A percentile compares a stretch with the other conserved stretches of the same genome.
Conservation (phyloP, 2,888 invertebrate genomes). For the Pollenia amentaria region DNA sequence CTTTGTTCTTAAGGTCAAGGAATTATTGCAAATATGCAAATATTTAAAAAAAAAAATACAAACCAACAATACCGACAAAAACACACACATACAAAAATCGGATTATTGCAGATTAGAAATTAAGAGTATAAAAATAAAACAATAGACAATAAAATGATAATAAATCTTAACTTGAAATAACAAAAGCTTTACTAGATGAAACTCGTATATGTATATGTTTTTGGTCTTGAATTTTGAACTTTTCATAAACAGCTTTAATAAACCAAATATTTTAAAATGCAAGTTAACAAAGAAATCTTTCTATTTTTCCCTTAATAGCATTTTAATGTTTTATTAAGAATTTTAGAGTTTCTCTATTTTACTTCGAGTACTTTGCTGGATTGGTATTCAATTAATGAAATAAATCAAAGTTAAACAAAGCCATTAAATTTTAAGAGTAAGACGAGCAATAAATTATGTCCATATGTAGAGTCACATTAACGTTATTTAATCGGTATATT, state of each 20-base stretch:
- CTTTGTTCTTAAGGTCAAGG: slow-evolving; percentile 66
- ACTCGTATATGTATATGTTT: not conserved
- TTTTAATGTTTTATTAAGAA: too few relatives aligned
- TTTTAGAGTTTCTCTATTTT: not conserved
- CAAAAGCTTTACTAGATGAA: not conserved
- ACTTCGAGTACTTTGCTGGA: too few relatives aligned
- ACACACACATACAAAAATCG: slow-evolving; percentile 23
- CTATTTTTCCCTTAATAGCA: too few relatives aligned
- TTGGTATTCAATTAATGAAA: not conserved
- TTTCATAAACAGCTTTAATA: not conserved
- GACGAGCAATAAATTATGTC: too few relatives aligned
- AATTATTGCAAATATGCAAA: slow-evolving; percentile 57
- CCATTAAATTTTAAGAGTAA: not conserved
- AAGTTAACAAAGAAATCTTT: too few relatives aligned
- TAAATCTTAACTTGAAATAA: slow-evolving; percentile 1
- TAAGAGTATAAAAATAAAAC: slow-evolving; percentile 50
- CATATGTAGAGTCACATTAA: too few relatives aligned
- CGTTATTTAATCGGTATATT: too few relatives aligned
- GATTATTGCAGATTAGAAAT: slow-evolving; percentile 57
- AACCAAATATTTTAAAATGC: not conserved
- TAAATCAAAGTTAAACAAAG: slow-evolving; percentile 24
- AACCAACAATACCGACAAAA: slow-evolving; percentile 1
- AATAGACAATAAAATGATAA: slow-evolving; percentile 48
- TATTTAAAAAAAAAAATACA: slow-evolving; percentile 44
- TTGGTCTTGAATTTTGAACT: not conserved